Evolutionary conservation across 2,797 vertebrate species (phyloP).

Genomic region (Chanos chanos): DNA sequence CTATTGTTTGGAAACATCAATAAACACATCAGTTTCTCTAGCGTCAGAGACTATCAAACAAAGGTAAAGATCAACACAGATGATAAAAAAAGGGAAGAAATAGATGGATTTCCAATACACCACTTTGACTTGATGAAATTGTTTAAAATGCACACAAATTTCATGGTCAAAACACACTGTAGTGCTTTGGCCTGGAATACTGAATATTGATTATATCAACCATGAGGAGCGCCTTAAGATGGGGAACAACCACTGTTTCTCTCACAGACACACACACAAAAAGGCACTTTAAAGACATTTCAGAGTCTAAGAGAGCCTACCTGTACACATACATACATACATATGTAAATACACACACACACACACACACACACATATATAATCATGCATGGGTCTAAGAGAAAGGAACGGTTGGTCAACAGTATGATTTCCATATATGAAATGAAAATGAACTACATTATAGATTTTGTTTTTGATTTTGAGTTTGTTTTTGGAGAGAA

Average conservation of each 20-base stretch:
- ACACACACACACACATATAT: too few species aligned
- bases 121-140: too few species aligned
- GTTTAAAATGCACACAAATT: slow-evolving; percentile 2
- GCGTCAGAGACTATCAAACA: slow-evolving; percentile 3
- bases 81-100: slow-evolving; percentile 1
- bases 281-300: too few species aligned
- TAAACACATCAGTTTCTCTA: not conserved
- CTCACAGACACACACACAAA: not conserved
- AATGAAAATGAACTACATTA: too few species aligned
- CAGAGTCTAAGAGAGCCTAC: too few species aligned
- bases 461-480: too few species aligned
- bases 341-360: too few species aligned
- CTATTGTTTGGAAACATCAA: not conserved
- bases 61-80: not conserved
- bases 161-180: not conserved
- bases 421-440: too few species aligned
- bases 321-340: too few species aligned
- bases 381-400: too few species aligned
- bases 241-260: not conserved
- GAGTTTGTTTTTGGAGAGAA: too few species aligned
- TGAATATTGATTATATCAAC: slow-evolving; percentile 11
- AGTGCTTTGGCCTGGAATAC: slow-evolving; percentile 5
- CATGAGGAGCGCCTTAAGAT: slow-evolving; percentile 5
- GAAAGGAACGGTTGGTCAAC: too few species aligned
- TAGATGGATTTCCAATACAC: not conserved